Evolutionary conservation across 2,888 invertebrate genomes (phyloP).

Genomic region (Eilema griseolum): DNA sequence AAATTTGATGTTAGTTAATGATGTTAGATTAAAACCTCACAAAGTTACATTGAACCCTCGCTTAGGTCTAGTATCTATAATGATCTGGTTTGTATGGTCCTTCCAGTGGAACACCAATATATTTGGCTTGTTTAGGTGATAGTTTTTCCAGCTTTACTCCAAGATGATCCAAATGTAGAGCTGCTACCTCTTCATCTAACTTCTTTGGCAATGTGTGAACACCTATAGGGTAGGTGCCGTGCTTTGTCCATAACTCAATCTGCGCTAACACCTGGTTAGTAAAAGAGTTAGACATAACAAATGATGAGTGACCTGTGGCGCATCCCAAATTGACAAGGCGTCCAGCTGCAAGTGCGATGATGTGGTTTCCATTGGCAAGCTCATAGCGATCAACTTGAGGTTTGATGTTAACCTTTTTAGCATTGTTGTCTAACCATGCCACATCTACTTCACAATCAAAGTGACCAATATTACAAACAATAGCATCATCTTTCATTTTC

Average conservation of each 20-base stretch:
- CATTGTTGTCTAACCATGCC: constrained; percentile 97
- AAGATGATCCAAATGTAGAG: constrained; percentile 97
- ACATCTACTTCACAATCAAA: constrained; percentile 99
- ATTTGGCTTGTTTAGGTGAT: constrained; percentile 94
- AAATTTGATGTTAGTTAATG: no score
- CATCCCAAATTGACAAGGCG: constrained; percentile 99
- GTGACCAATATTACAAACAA: constrained; percentile 99
- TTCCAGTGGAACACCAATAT: constrained; percentile 94
- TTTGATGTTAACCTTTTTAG: constrained; percentile 96
- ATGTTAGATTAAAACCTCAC: no score
- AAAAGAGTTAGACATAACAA: constrained; percentile 99
- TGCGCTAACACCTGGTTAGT: constrained; percentile 99
- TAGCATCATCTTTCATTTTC: constrained; percentile 97
- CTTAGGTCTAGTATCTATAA: constrained; percentile 95
- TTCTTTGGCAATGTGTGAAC: constrained; percentile 98
- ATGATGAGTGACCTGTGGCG: constrained; percentile 99
- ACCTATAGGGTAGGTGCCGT: constrained; percentile 93
- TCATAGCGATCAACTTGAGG: constrained; percentile 98
- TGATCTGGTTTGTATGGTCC: constrained; percentile 99
- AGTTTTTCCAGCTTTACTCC: constrained; percentile 98
- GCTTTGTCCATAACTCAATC: constrained; percentile 98
- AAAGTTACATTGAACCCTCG: neutral
- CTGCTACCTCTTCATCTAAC: constrained; percentile 98
- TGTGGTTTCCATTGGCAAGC: constrained; percentile 95
- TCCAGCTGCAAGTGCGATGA: constrained; percentile 98